Percentiles rank a stretch among this genome's conserved stretches.
Conservation (phyloP, 2,797 vertebrate species). For the Spinus pinus region DNA sequence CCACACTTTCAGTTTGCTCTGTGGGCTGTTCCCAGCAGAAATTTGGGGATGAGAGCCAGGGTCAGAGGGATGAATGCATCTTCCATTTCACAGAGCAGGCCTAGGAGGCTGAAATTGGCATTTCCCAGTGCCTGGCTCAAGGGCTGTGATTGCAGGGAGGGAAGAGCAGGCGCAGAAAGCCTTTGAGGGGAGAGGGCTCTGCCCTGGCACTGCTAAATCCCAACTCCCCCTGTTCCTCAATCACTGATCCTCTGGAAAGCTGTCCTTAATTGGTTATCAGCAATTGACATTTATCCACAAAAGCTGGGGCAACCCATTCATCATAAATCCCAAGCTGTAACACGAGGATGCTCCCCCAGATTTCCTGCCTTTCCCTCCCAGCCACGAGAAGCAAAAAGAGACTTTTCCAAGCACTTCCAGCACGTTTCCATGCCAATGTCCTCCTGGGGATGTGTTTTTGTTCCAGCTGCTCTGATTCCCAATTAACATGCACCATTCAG, state of each 20-base stretch:
- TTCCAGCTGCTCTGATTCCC: constrained; percentile 18
- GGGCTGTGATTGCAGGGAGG: neutral
- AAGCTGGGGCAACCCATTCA: neutral
- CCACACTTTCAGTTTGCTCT: neutral
- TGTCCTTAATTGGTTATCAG: neutral
- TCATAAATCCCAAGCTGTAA: neutral
- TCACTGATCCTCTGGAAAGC: neutral
- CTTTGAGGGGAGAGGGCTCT: neutral
- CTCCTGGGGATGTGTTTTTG: neutral
- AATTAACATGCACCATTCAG: neutral
- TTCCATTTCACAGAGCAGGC: no score
- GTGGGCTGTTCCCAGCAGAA: neutral
- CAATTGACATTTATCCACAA: neutral
- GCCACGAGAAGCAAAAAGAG: neutral
- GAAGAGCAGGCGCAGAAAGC: neutral
- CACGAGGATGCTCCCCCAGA: neutral
- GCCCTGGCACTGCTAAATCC: neutral
- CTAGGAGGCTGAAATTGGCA: neutral
- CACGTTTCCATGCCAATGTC: neutral
- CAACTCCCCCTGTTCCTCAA: neutral
- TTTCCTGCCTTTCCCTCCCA: neutral
- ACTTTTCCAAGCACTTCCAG: neutral
- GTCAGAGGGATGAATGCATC: neutral
- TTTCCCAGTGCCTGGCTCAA: neutral
- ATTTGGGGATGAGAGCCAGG: neutral